Conservation (phyloP, 2,113 vertebrate species). For the Tretioscincus oriximinensis region DNA sequence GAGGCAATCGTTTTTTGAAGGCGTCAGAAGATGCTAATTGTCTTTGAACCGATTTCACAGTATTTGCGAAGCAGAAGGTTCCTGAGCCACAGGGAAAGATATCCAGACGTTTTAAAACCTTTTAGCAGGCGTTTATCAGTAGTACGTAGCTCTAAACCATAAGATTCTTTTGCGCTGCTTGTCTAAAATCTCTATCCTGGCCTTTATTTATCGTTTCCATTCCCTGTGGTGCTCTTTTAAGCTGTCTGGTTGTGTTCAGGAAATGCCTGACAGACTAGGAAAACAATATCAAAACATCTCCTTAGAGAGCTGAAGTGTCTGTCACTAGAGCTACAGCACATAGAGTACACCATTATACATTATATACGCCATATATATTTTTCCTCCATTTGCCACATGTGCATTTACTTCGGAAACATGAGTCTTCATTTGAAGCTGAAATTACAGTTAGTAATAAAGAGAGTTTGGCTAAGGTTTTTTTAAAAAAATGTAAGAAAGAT, state of each 20-base stretch:
- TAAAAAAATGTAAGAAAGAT: no score
- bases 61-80: conserved; percentile 11
- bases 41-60: conserved; percentile 18
- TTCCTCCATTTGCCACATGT: background rate
- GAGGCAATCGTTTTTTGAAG: background rate
- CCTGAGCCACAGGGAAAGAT: background rate
- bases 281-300: conserved; percentile 27
- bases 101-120: background rate
- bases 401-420: background rate
- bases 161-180: conserved; percentile 37
- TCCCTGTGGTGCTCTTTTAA: conserved; percentile 6
- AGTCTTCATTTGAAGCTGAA: no score
- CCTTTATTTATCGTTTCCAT: conserved; percentile 32
- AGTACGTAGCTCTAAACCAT: background rate
- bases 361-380: background rate
- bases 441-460: no score
- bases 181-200: conserved; percentile 11
- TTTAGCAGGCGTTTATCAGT: conserved; percentile 23
- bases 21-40: background rate
- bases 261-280: background rate
- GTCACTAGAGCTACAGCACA: background rate
- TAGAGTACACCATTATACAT: background rate
- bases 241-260: conserved; percentile 19
- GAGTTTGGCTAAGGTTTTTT: no score
- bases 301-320: conserved; percentile 15